phyloP scores from a whole-genome alignment of 2,888 invertebrate species.

The Amiota minor region DNA sequence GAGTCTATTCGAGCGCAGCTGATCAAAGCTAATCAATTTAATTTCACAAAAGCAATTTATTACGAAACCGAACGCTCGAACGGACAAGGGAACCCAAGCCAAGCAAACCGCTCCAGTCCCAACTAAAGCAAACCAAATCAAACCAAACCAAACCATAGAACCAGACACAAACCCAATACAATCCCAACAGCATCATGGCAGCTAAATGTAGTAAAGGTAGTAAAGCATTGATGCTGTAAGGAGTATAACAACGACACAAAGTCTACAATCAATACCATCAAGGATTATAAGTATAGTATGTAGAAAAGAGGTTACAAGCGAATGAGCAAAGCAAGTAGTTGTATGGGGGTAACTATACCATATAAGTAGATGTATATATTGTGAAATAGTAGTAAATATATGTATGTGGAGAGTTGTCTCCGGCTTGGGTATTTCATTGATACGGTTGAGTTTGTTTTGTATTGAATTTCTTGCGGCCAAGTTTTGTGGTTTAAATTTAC shows the following conservation, averaged over 20 bases:
- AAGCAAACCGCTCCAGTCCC: not conserved
- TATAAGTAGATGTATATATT: no score
- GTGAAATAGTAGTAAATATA: no score
- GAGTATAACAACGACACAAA: not conserved
- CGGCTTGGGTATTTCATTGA: not conserved
- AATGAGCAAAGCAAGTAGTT: not conserved
- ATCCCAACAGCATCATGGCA: not conserved
- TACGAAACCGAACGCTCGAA: constrained; percentile 49
- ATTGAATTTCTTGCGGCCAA: not conserved
- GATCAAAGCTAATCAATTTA: constrained; percentile 66
- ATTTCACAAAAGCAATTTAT: constrained; percentile 62
- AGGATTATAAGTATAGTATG: not conserved
- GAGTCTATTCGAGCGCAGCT: constrained; percentile 45
- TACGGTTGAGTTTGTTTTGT: not conserved
- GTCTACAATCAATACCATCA: not conserved
- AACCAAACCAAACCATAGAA: constrained; percentile 45
- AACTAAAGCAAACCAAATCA: not conserved
- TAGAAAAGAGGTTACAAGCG: not conserved
- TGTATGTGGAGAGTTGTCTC: not conserved
- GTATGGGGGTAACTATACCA: not conserved
- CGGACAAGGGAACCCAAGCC: constrained; percentile 24
- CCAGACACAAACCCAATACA: not conserved
- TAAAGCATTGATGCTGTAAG: not conserved
- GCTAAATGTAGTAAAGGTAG: not conserved
- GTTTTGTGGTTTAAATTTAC: no score